Base-by-base conservation (phyloP, 1,140 invertebrate species). In the Brachionus paranguensis region DNA sequence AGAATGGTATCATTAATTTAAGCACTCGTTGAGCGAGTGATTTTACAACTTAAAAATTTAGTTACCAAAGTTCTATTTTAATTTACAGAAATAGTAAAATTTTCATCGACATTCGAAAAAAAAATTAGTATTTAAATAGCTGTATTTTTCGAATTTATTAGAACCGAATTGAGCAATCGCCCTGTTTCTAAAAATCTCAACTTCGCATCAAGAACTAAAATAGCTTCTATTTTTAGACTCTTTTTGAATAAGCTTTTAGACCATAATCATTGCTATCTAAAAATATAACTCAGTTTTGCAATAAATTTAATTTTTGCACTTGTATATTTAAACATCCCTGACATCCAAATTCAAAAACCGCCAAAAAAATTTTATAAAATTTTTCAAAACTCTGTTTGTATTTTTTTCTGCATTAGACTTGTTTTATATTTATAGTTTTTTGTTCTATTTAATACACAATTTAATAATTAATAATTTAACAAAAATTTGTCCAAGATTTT, bases 71-170 rank as follows among this genome's bases (percentile, higher is more conserved):
- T 60, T 60, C 53, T 60, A 60, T 60, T 60, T 60, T 60, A 60
- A 60, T 60, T 60, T 60, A 60, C 53, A 60, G 53, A 60, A 60
- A 60, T 60, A 60, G 53, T 60, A 60, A 20, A 37, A 60, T 60
- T 60, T 60, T 60, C 53, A 60, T 60, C 53, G 53, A 60, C 53
- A 60, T 60, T 60, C 53, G 53, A 60, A 60, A 70, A 41, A 70
- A 68, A 70, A 33, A 68, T 24, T 70, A 70, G 27, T 41, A 70
- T 37, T 37, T 37, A 70, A 70, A 70, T n/a, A 33, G 24, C 24
- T 33, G 27, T 37, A 0, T 12, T 24, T 14, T 70, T 41, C 29
- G n/a, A 70, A 14, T 29, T 29, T 33, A 70, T 12, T 27, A 70
- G 37, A 70, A 70, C 11, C 37, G 12, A 70, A 70, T 37, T 37